These are phyloP conservation scores for Seriola rivoliana DNA, from an alignment of 2,113 vertebrate species.

Conservation along the genomic window DNA sequence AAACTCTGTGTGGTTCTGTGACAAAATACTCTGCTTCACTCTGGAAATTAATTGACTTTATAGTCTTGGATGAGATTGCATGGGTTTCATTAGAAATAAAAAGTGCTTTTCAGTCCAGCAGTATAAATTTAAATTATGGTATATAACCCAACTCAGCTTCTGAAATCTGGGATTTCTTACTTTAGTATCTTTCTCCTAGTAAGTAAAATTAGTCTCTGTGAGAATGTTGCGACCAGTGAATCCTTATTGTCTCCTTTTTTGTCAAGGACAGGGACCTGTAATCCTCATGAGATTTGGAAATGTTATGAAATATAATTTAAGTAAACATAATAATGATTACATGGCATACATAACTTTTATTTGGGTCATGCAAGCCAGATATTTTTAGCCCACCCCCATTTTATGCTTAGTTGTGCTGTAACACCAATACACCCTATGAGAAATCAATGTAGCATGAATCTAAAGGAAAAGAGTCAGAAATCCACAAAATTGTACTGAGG, in stretches of 20 bases:
- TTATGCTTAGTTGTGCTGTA: slow-evolving; percentile 21
- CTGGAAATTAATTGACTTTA: slow-evolving; percentile 21
- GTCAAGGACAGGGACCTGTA: slow-evolving; percentile 17
- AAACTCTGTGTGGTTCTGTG: slow-evolving; percentile 95
- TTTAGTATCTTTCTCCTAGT: slow-evolving; percentile 55
- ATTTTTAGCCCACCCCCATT: background rate
- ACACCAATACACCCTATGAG: slow-evolving; percentile 29
- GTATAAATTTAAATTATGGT: slow-evolving; percentile 41
- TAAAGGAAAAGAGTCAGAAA: slow-evolving; percentile 15
- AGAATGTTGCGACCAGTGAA: slow-evolving; percentile 58
- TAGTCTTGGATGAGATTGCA: slow-evolving; percentile 47
- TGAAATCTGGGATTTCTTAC: slow-evolving; percentile 64
- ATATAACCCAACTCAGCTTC: slow-evolving; percentile 25
- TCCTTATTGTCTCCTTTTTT: slow-evolving; percentile 40
- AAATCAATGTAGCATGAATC: slow-evolving; percentile 54
- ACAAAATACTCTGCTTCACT: slow-evolving; percentile 54
- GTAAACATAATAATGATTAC: slow-evolving; percentile 27
- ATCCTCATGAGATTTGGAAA: slow-evolving; percentile 32
- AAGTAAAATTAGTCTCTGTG: slow-evolving; percentile 71
- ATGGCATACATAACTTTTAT: slow-evolving; percentile 8
- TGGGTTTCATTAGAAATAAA: slow-evolving; percentile 53
- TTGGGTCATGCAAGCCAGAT: slow-evolving; percentile 21
- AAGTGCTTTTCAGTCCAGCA: slow-evolving; percentile 55
- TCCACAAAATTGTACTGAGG: slow-evolving; percentile 20
- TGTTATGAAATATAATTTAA: slow-evolving; percentile 22